phyloP scores from a whole-genome alignment of 2,113 vertebrate genomes.

The Oenanthe melanoleuca region DNA sequence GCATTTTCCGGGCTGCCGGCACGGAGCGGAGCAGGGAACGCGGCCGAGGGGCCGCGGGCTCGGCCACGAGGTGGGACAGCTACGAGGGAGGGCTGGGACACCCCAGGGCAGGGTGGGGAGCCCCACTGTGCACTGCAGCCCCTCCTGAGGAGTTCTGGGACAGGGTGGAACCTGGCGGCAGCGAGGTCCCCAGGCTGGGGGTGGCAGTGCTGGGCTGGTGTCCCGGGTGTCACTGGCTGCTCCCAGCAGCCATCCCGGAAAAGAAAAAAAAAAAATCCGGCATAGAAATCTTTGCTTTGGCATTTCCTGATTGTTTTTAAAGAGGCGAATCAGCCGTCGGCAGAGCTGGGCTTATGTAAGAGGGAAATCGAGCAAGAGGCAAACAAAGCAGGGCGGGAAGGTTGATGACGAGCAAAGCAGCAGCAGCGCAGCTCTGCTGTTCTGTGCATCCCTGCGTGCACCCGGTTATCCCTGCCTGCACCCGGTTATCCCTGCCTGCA shows the following conservation, averaged over 20 bases:
- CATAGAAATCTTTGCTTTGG: not conserved
- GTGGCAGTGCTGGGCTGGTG: not conserved
- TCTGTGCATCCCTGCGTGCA: not conserved
- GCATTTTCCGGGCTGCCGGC: conserved; percentile 1
- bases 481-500: too few species aligned
- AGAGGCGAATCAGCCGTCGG: not conserved
- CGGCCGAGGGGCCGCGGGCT: not conserved
- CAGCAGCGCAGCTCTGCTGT: accelerated
- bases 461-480: not conserved
- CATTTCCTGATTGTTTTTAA: not conserved
- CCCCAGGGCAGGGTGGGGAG: accelerated
- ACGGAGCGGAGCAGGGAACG: not conserved
- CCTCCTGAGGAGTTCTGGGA: not conserved
- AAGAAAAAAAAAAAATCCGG: not conserved
- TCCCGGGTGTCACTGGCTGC: not conserved
- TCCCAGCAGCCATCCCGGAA: not conserved
- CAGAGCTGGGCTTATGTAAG: not conserved
- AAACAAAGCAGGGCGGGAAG: not conserved
- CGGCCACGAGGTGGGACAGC: not conserved
- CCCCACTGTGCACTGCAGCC: accelerated
- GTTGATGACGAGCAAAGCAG: not conserved
- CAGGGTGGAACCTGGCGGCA: too few species aligned
- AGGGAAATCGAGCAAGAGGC: not conserved
- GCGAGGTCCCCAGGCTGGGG: not conserved
- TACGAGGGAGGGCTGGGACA: not conserved